phyloP scores from a whole-genome alignment of 2,888 invertebrate species.

The Hanleya hanleyi region DNA sequence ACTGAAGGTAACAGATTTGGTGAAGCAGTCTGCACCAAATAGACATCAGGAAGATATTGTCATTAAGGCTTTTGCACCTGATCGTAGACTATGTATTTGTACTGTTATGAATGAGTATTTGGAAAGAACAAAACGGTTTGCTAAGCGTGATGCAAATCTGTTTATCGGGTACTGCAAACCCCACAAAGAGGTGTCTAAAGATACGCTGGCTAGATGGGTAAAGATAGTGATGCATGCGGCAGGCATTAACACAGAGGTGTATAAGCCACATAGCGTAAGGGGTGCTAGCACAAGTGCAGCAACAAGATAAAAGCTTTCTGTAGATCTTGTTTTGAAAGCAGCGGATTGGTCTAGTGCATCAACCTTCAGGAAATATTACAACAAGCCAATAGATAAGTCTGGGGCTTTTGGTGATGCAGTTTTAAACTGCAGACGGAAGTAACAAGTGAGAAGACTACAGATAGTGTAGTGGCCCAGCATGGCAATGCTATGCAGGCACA shows the following conservation, averaged over 20 bases:
- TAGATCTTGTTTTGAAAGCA: constrained; percentile 11
- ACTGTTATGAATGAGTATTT: constrained; percentile 21
- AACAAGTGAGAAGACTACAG: too few relatives aligned
- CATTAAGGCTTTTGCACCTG: constrained; percentile 9
- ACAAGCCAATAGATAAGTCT: neutral
- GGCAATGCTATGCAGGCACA: too few relatives aligned
- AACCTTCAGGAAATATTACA: neutral
- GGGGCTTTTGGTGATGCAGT: constrained; percentile 3
- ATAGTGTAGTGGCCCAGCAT: too few relatives aligned
- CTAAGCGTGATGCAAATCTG: neutral
- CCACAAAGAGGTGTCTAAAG: constrained; percentile 13
- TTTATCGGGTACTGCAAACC: constrained; percentile 24
- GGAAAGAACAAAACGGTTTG: constrained; percentile 8
- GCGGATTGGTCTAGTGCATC: constrained; percentile 21
- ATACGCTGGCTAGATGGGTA: constrained; percentile 21
- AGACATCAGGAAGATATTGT: neutral
- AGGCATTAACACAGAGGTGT: constrained; percentile 15
- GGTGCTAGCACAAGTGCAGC: constrained; percentile 11
- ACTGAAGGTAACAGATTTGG: neutral
- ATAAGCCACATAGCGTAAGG: constrained; percentile 17
- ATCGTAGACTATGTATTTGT: constrained; percentile 4
- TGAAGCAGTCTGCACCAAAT: neutral
- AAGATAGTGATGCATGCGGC: constrained; percentile 10
- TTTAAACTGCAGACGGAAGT: neutral
- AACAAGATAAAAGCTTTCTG: neutral